Evolutionary conservation across 2,888 invertebrate species (phyloP), one percentile per base, ranked within the genome.

Genomic region (Anticlea derivata): DNA sequence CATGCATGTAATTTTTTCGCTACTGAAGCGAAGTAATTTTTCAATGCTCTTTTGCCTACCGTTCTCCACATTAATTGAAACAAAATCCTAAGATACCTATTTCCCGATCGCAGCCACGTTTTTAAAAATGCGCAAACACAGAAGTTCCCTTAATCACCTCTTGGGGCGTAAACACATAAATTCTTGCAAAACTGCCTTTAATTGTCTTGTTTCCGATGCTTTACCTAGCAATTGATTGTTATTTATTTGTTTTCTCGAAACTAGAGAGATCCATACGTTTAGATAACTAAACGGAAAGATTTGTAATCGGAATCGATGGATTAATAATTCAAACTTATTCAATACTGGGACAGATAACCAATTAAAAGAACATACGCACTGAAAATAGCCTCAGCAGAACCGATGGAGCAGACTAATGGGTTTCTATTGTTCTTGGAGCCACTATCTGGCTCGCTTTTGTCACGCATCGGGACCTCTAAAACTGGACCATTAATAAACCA

Each of bases 401-500:
- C 50, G 37, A 61, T 69, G 71, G 63, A 64, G 58, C 60, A 50
- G 73, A 70, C 78, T 80, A 83, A 86, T 84, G 79, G 80, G 64
- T 80, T 81, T 70, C 81, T 76, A 85, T 87, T 89, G 87, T 88
- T 74, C 79, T 75, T 80, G 63, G 70, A 58, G 60, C 68, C 86
- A 88, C 87, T 88, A 88, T 88, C 78, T 76, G 73, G 50, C 49
- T 53, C 56, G 63, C 81, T 76, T 79, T 85, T 85, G 85, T 81
- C 73, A 68, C 68, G 65, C 61, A 61, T 65, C 64, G 65, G n/a
- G 63, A 63, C 68, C 78, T 84, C 86, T 83, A 86, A 82, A 84
- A 80, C 71, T 75, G 76, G 68, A 58, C 73, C 62, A 78, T 89
- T 80, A 83, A 86, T 87, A 87, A 87, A 77, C 75, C 73, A 87